phyloP scores from a whole-genome alignment of 2,888 invertebrate species.

The Ametastegia equiseti region DNA sequence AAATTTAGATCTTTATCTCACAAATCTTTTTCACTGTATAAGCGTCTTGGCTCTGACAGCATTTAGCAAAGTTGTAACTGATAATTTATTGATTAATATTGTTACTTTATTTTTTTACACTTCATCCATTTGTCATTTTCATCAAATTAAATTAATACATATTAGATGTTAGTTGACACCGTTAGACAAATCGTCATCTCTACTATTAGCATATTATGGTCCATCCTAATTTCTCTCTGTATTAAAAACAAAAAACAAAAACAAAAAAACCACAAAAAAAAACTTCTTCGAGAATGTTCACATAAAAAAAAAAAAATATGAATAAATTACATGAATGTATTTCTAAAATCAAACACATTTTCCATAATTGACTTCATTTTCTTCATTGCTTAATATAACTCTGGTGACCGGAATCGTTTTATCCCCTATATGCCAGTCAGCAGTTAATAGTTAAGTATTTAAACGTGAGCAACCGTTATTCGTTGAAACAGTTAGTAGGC shows the following conservation, averaged over 20 bases:
- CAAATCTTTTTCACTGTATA: conserved; percentile 26
- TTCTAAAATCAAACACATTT: conserved; percentile 18
- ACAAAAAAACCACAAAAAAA: neutral
- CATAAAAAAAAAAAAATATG: neutral
- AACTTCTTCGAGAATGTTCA: conserved; percentile 34
- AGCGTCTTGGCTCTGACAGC: conserved; percentile 7
- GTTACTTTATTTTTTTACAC: conserved; percentile 37
- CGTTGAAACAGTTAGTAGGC: too few relatives aligned
- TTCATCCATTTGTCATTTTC: conserved; percentile 31
- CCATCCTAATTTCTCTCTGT: conserved; percentile 29
- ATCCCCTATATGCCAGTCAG: too few relatives aligned
- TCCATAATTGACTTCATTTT: neutral
- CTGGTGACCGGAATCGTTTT: neutral
- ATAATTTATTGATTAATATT: conserved; percentile 37
- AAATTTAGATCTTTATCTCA: conserved; percentile 30
- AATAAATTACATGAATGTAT: conserved; percentile 40
- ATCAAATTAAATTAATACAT: conserved; percentile 10
- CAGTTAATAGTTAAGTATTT: too few relatives aligned
- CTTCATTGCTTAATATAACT: neutral
- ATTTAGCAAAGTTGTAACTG: conserved; percentile 35
- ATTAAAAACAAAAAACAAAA: neutral
- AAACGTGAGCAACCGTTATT: neutral
- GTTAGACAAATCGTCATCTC: neutral
- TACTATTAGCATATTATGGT: conserved; percentile 23
- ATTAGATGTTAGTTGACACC: neutral